These are phyloP conservation scores for Choristoneura fumiferana DNA, from an alignment of 1,140 invertebrate genomes.

Conservation along the genomic window DNA sequence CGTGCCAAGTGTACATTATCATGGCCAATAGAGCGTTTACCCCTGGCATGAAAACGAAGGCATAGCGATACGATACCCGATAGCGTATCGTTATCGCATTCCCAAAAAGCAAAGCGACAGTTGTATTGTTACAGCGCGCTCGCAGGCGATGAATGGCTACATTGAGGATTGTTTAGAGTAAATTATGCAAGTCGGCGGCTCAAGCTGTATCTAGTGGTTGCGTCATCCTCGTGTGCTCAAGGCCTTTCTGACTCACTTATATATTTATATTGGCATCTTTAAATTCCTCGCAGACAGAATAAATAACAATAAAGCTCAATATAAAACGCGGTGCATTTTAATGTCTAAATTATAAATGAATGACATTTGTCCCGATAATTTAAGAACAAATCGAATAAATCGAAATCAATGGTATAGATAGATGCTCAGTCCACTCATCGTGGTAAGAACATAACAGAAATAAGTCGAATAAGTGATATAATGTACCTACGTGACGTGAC, in stretches of 20 bases:
- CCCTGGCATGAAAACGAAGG: not conserved
- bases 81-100: slow-evolving; percentile 3
- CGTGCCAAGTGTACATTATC: not conserved
- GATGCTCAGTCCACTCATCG: too few species aligned
- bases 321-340: too few species aligned
- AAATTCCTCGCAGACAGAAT: slow-evolving; percentile 8
- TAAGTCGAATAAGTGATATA: too few species aligned
- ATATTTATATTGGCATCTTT: slow-evolving; percentile 24
- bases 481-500: too few species aligned
- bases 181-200: slow-evolving; percentile 19
- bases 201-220: slow-evolving; percentile 33
- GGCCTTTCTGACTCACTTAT: slow-evolving; percentile 8
- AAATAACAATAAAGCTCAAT: not conserved
- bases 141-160: not conserved
- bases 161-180: slow-evolving; percentile 19
- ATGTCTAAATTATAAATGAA: too few species aligned
- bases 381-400: too few species aligned
- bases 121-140: slow-evolving; percentile 1
- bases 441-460: too few species aligned
- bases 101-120: slow-evolving; percentile 1
- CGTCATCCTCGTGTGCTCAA: slow-evolving; percentile 29
- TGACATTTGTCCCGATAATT: too few species aligned
- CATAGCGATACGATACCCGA: slow-evolving; percentile 5
- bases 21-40: slow-evolving; percentile 16
- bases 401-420: too few species aligned